These are phyloP conservation scores for Sepioteuthis lessoniana DNA, from an alignment of 2,888 invertebrate species.

Conservation along the genomic window DNA sequence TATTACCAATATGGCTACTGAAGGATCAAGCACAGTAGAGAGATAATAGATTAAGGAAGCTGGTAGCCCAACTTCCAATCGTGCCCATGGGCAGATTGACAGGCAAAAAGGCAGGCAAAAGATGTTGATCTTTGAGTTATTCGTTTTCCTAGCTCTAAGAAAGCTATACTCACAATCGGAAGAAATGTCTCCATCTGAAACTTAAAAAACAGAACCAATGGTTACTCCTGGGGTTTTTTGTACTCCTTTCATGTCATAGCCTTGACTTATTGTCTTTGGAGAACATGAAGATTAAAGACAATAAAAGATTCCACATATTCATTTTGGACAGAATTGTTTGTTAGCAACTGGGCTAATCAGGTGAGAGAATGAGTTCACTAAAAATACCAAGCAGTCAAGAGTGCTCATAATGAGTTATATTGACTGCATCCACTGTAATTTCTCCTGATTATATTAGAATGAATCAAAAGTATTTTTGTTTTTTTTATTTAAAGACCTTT, in stretches of 20 bases:
- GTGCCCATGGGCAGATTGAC: background rate
- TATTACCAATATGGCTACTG: background rate
- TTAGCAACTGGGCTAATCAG: too few species aligned
- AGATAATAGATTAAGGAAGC: background rate
- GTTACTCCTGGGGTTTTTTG: background rate
- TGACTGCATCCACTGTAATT: too few species aligned
- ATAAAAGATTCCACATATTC: too few species aligned
- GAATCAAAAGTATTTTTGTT: too few species aligned
- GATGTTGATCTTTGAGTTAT: background rate
- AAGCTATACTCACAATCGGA: background rate
- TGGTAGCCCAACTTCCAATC: background rate
- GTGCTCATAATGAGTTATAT: too few species aligned
- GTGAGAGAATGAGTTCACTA: too few species aligned
- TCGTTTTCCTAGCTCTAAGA: background rate
- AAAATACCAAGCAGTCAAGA: too few species aligned
- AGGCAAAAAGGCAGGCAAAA: conserved; percentile 14
- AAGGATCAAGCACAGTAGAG: background rate
- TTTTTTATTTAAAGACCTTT: too few species aligned
- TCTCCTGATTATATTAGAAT: too few species aligned
- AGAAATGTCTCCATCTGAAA: conserved; percentile 33
- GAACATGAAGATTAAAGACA: background rate
- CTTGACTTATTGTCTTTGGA: background rate
- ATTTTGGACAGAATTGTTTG: too few species aligned
- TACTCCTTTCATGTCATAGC: background rate
- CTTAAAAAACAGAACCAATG: background rate